Evolutionary conservation across 2,888 invertebrate species (phyloP), one percentile per base, ranked within the genome.

Genomic region (Hirtodrosophila histrioides): DNA sequence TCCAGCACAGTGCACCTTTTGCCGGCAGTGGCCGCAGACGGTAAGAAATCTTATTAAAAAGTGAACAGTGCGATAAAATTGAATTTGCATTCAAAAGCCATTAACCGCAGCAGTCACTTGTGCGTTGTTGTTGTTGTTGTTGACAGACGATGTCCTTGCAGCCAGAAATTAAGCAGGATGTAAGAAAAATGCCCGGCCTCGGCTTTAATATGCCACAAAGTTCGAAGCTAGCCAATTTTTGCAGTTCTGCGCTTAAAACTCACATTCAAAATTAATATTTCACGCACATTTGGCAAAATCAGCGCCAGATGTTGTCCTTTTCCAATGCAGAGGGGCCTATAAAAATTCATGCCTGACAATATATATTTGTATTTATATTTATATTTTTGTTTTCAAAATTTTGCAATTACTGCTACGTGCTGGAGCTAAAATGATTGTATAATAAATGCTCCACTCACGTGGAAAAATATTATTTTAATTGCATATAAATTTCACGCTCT

Each of bases 31-130:
- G 51, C 36, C 57, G 46, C 53, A 63, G 66, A 61, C 65, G 50
- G 39, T 56, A 46, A 73, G 68, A 88, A 85, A 87, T 88, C 86
- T 88, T 90, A 90, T 90, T 90, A 90, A 90, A 90, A 90, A 81
- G 78, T 88, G 88, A 90, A 90, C 89, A 90, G 90, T 90, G 86
- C 89, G 90, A 90, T 90, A 86, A 88, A 86, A 86, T 86, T 86
- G 88, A 88, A 86, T 89, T 89, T 89, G 89, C 89, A 89, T 89
- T 89, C 89, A 86, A 90, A 91, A 91, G 88, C 89, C 91, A 91
- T 91, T 91, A 91, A 90, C 86, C 89, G 82, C 91, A 91, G 91
- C 90, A 88, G 90, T 90, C 84, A 83, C 88, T 78, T 48, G 23
- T 46, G 51, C 60, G 55, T n/a, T 54, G 37, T 39, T 54, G 63